phyloP scores from a whole-genome alignment of 2,113 vertebrate species.

The Plecotus auritus region DNA sequence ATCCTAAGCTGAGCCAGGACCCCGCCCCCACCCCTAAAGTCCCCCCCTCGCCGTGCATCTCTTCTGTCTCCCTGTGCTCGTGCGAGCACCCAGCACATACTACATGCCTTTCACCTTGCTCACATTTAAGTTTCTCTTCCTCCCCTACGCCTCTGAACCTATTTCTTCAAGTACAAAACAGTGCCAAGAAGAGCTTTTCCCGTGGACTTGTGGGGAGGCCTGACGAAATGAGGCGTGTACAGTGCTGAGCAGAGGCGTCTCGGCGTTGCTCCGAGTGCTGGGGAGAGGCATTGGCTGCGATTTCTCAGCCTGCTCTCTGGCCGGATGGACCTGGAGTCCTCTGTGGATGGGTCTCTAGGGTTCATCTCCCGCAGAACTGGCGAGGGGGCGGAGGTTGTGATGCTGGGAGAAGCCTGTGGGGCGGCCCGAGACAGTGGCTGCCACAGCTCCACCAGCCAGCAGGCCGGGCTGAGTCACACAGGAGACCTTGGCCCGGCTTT shows the following conservation, averaged over 20 bases:
- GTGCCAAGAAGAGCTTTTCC: background rate
- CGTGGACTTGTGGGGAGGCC: background rate
- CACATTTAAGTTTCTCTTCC: background rate
- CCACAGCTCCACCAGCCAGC: background rate
- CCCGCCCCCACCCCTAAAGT: too few species aligned
- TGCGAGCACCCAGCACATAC: background rate
- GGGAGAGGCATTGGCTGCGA: background rate
- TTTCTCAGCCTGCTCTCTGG: background rate
- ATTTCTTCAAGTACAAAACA: background rate
- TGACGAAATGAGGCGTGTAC: background rate
- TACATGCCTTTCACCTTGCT: background rate
- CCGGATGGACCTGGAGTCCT: background rate
- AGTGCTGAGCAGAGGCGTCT: background rate
- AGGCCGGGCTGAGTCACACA: background rate
- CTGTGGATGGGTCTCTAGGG: rapidly evolving
- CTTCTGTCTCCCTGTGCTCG: too few species aligned
- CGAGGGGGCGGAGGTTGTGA: background rate
- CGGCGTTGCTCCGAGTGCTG: background rate
- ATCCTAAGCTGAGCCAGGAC: background rate
- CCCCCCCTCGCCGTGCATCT: too few species aligned
- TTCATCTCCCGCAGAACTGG: background rate
- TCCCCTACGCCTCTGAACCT: background rate
- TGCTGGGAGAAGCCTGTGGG: background rate
- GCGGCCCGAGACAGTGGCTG: background rate
- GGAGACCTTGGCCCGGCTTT: background rate